A percentile compares a stretch with the other conserved stretches of the same genome.
Conservation (phyloP, 2,113 vertebrate genomes). For the Caretta caretta region DNA sequence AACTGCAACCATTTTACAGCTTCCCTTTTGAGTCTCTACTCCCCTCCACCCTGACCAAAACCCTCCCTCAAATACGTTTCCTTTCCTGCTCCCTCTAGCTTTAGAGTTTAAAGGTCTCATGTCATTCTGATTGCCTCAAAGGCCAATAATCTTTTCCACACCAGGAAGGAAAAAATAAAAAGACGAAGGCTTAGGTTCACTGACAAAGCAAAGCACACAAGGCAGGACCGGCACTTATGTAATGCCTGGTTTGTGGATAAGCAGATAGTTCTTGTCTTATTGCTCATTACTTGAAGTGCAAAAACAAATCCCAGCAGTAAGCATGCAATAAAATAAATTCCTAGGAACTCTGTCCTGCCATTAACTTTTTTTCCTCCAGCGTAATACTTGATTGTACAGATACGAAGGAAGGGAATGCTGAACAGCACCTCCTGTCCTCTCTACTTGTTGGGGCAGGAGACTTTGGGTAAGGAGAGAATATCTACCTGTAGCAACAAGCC, state of each 20-base stretch:
- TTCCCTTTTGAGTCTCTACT: background rate
- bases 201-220: background rate
- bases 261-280: background rate
- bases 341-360: background rate
- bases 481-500: conserved; percentile 68
- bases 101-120: rapidly evolving
- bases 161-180: background rate
- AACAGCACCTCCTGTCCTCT: background rate
- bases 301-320: background rate
- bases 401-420: background rate
- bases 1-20: background rate
- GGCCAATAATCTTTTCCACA: rapidly evolving
- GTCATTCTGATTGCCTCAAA: background rate
- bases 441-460: conserved; percentile 63
- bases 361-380: background rate
- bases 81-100: background rate
- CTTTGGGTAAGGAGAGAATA: background rate
- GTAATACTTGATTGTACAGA: rapidly evolving
- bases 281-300: rapidly evolving
- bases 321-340: background rate
- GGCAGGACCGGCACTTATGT: conserved; percentile 2
- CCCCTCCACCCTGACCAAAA: background rate
- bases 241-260: conserved; percentile 7
- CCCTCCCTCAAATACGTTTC: background rate
- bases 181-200: background rate